Evolutionary conservation across 2,113 vertebrate genomes (phyloP), one percentile per base, ranked within the genome.

Genomic region (Chrysemys picta): DNA sequence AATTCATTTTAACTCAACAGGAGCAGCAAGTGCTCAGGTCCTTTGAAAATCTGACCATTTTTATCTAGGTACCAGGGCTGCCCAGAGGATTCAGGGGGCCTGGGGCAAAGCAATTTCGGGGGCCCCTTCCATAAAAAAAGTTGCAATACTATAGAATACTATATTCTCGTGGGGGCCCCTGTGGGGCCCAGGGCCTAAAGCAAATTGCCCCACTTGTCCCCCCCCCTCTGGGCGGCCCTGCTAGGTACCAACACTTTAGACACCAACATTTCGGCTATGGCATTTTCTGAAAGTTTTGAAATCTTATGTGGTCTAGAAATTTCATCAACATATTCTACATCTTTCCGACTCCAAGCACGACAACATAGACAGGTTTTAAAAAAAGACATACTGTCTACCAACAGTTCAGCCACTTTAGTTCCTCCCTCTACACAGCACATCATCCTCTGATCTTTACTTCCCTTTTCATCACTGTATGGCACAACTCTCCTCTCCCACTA

Each of bases 171-270:
- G 45, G 45, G 45, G 45, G 45, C 45, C 45, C 45, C 45, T 45
- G 45, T 45, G 45, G 45, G 45, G 45, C 45, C 45, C 45, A 6
- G 45, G 45, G 45, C 45, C 45, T 45, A 45, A 45, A 45, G 45
- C 45, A 45, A 45, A 45, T 45, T 45, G 45, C 45, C 45, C 45
- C 45, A 45, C 45, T 45, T 45, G 45, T 45, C 45, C 45, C 45
- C 45, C 42, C 42, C 45, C 45, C 5, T 6, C 45, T 2, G 6
- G 45, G 45, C 45, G 45, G 45, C 45, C 45, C 45, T 45, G 45
- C 25, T 45, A 75, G 4, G 35, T 72, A 45, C 38, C 24, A 76
- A 22, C 0, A 0, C 69, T 19, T 35, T 8, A 6, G 0, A 0
- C 29, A 0, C 0, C 35, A 85, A 81, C 5, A n/a, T 25, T 69